Evolutionary conservation across 2,797 vertebrate genomes (phyloP), one percentile per base, ranked within the genome.

Genomic region (Crenuchus spilurus): DNA sequence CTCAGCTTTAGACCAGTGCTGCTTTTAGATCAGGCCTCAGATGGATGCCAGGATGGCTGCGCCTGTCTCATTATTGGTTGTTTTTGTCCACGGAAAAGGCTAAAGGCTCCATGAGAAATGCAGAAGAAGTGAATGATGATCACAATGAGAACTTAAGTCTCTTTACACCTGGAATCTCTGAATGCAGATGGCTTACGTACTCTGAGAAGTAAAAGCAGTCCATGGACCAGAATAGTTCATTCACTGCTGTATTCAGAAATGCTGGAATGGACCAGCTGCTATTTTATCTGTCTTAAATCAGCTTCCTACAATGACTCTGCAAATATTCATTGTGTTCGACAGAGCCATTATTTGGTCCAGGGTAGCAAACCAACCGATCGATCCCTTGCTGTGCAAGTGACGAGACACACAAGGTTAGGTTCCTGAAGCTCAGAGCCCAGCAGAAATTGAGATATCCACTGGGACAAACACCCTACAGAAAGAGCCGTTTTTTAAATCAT

Each of bases 301-400:
- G 4, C 13, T 42, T 63, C 20, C 39, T 54, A 60, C 54, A 68
- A 66, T 80, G 75, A 82, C 77, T 77, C 80, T 70, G 71, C 77
- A 70, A 49, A 79, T 37, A 71, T 44, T 4, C 18, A 51, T 11
- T 51, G 55, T 2, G 18, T 49, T 76, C n/a, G 39, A 76, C 74
- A 48, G 6, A 69, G 35, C 33, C 71, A 68, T 51, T 69, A 75
- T 46, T 67, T 30, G 44, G 28, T 57, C 48, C 33, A n/a, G 49
- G 46, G 39, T 48, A 60, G 16, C 1, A 58, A n/a, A 57, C 62
- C 30, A 55, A 46, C 51, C 37, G 37, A 76, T 49, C 24, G 24
- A 68, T 61, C 24, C 69, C 62, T 61, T 70, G n/a, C 46, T 10
- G 49, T 30, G 14, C 26, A 44, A 37, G 22, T 57, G 46, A 70